These are phyloP conservation scores for Hypsopygia costalis DNA, from an alignment of 2,888 invertebrate genomes.

Conservation along the genomic window DNA sequence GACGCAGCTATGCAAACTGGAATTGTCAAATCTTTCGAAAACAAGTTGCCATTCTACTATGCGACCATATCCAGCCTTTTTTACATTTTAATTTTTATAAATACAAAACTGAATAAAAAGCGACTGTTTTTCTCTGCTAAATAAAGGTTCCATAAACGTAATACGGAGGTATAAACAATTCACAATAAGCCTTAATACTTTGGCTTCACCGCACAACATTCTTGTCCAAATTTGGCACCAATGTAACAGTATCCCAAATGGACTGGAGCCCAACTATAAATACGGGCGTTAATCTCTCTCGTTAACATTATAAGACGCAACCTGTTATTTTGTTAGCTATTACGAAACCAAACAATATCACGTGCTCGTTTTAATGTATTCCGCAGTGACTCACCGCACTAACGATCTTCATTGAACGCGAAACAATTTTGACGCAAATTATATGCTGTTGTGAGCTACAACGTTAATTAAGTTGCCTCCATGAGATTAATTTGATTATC, in stretches of 20 bases:
- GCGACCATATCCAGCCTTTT: no score
- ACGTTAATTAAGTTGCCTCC: slow-evolving; percentile 70
- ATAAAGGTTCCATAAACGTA: no score
- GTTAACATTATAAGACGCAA: slow-evolving; percentile 56
- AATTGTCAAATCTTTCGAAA: no score
- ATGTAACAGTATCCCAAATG: background rate
- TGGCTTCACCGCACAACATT: no score
- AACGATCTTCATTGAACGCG: slow-evolving; percentile 65
- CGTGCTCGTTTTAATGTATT: slow-evolving; percentile 43
- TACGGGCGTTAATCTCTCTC: slow-evolving; percentile 50
- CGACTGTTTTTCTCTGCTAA: no score
- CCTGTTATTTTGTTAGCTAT: slow-evolving; percentile 66
- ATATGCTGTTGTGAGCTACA: slow-evolving; percentile 64
- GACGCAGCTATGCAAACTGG: no score
- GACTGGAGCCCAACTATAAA: slow-evolving; percentile 9
- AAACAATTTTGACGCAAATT: slow-evolving; percentile 76
- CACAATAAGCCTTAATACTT: no score
- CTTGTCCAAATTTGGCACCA: no score
- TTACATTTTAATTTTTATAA: no score
- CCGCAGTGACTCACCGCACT: slow-evolving; percentile 49
- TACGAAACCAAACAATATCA: slow-evolving; percentile 73
- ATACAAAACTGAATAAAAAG: no score
- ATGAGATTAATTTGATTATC: slow-evolving; percentile 72
- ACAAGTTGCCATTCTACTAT: no score
- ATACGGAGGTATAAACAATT: no score